Evolutionary conservation across 2,888 invertebrate species (phyloP), one percentile per base, ranked within the genome.

Genomic region (Ligdia adustata): DNA sequence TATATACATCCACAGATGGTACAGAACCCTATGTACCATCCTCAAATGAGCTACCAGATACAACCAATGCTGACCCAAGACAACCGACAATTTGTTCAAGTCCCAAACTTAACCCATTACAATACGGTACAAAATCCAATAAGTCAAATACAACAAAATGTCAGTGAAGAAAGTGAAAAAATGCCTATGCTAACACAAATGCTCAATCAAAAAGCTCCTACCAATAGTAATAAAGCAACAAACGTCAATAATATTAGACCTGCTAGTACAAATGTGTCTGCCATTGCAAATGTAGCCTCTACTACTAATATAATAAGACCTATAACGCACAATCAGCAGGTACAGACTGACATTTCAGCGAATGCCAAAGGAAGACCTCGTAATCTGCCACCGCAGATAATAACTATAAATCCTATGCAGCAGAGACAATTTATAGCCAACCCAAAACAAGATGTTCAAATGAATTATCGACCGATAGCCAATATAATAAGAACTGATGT

Each of bases 41-140:
- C 83, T 3, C 86, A 80, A 48, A 82, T 82, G 37, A 80, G 78
- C 52, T 81, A 77, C 34, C 79, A 69, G 35, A 85, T 79, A 46
- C 75, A 84, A 43, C 83, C 76, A 53, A 79, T 84, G 66, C 50
- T 81, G 24, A 46, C 72, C 0, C 77, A 78, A 31, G 74, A 71
- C 28, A 63, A 69, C 41, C 60, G 65, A 46, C 66, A 61, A 9
- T 48, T 56, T 2, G 63, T 74, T 44, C 74, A 70, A 45, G 49
- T 78, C 16, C 53, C 65, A 12, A 74, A 68, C 41, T 52, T 51
- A 24, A 59, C 59, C 5, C 33, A 55, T 4, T 57, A 54, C 12
- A 64, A 57, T 44, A 51, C 55, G 12, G 52, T 64, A 2, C 62
- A 62, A 41, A 64, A 52, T 39, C 59, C 41, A 27, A 15, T 33